Base-by-base conservation (phyloP, 2,888 invertebrate species). In the Rhorus exstirpatorius region DNA sequence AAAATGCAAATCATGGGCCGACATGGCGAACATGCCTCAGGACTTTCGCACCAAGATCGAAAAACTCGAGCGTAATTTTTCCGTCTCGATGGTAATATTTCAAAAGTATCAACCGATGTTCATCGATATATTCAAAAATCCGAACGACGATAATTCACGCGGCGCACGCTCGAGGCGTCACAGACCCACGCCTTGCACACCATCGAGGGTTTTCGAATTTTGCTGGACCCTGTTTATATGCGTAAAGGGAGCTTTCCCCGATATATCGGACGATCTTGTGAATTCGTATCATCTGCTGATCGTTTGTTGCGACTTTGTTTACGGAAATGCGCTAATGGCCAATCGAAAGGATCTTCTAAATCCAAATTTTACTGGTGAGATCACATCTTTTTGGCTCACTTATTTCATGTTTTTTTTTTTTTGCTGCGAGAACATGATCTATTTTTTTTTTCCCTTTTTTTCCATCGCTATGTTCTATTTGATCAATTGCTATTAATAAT, bases 1-100 rank as follows among this genome's bases (percentile, higher is more conserved):
- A 85, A 99, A 99, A 94, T 98, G 98, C 90, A 97, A 97, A 91
- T 96, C 96, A 90, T 99, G 99, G 99, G 96, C 97, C 81, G 98
- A 98, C 89, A 98, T 99, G 98, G 96, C 98, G 0, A 96, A 96
- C 85, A 95, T 98, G 93, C 95, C 98, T 0, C 95, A 96, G 87
- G 96, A 97, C 77, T 97, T 98, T 91, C 94, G 96, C 81, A 95
- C 95, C 60, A 97, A 97, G 93, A 96, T 99, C 77, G 96, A 97
- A 81, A 95, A 96, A 81, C 93, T 99, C 78, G 97, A 99, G 90
- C 95, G 97, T 76, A 98, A 97, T 91, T 99, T 99, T 94, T 96
- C 97, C 63, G 98, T 99, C 0, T 97, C 99, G 0, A 97, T 97
- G 87, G 97, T 98, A n/a, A 96, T 99, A 71, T 99, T 97, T 93